Percentiles rank a stretch among this genome's conserved stretches.
phyloP scores from a whole-genome alignment of 2,888 invertebrate species.

The Itoplectis maculator region DNA sequence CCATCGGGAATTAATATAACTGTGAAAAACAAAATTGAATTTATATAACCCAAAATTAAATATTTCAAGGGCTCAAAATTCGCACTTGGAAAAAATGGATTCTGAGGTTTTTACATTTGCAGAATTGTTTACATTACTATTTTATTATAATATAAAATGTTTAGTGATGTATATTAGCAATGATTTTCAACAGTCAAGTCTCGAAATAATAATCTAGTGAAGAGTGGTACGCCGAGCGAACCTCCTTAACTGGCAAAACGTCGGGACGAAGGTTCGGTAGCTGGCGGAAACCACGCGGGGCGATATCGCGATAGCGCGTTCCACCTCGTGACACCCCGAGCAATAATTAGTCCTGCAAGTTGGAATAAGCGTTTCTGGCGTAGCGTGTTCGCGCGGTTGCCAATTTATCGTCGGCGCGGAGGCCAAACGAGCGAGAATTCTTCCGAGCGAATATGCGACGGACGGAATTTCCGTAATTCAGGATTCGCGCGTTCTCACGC shows the following conservation, averaged over 20 bases:
- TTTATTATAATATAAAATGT: too few species aligned
- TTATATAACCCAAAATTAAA: too few species aligned
- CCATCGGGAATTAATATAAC: too few species aligned
- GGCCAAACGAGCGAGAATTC: conserved; percentile 55
- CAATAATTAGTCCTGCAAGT: conserved; percentile 66
- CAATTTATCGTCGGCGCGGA: conserved; percentile 50
- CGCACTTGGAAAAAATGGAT: too few species aligned
- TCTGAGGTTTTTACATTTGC: too few species aligned
- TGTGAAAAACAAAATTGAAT: too few species aligned
- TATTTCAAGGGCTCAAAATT: too few species aligned
- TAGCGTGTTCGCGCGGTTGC: conserved; percentile 40
- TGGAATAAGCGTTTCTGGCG: conserved; percentile 60
- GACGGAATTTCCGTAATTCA: conserved; percentile 62
- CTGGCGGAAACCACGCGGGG: conserved; percentile 17
- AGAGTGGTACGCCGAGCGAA: background rate
- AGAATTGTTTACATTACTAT: too few species aligned
- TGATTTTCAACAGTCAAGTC: too few species aligned
- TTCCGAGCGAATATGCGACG: conserved; percentile 45
- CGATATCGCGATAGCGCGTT: conserved; percentile 45
- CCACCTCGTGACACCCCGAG: conserved; percentile 50
- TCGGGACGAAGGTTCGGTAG: conserved; percentile 37
- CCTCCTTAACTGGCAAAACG: conserved; percentile 49
- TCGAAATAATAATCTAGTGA: background rate
- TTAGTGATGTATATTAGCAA: too few species aligned
- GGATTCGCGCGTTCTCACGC: conserved; percentile 56